Evolutionary conservation across 2,888 invertebrate genomes (phyloP), one percentile per base, ranked within the genome.

Genomic region (Platycheirus albimanus): DNA sequence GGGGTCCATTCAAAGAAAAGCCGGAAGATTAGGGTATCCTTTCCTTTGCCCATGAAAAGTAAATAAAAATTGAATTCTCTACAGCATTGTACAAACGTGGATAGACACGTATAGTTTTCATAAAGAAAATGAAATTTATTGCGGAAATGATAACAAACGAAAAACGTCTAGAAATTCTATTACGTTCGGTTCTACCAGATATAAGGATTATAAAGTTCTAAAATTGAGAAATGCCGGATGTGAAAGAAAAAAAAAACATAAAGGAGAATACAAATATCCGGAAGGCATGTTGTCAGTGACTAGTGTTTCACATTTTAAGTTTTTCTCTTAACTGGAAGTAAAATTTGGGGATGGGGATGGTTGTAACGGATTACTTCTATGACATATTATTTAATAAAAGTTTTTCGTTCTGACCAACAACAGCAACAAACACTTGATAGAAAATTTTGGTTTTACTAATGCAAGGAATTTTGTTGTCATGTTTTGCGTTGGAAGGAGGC

Each of bases 101-200:
- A n/a, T n/a, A n/a, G n/a, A n/a, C n/a, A n/a, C n/a, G 54, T 64
- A 38, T 63, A 63, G 77, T 63, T 81, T 77, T 77, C 71, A 63
- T 77, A 38, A 2, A 72, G 77, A 77, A 77, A 71, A 81, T 71
- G 61, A 89, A 89, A 90, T 90, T 90, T 90, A 90, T 90, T 89
- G 88, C 89, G 89, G 89, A 90, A 90, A 88, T 88, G 90, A 90
- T 90, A 90, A 89, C 85, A 86, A 84, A 83, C 36, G 51, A 67
- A 78, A 67, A 83, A 64, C 24, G 67, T 72, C 78, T 67, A 83
- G 56, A 43, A 69, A 78, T 83, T 77, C 78, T 78, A 83, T 83
- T 77, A 83, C 72, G 54, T 69, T 78, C 41, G 67, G 63, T 56
- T 69, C 43, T 45, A 24, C 30, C 49, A 78, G 83, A 83, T 83